phyloP scores from a whole-genome alignment of 2,113 vertebrate genomes.

The Eonycteris spelaea region DNA sequence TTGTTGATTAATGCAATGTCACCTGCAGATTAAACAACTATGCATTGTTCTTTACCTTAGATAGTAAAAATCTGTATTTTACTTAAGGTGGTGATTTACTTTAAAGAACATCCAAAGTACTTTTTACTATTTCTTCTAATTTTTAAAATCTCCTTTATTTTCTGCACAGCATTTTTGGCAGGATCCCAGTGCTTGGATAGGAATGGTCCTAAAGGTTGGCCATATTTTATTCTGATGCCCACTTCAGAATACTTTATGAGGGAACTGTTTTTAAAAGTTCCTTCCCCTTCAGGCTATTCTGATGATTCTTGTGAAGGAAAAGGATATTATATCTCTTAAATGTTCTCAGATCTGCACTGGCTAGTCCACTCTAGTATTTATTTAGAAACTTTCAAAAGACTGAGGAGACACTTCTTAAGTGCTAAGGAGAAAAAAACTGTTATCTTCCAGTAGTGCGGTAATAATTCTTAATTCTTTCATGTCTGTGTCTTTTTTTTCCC shows the following conservation, averaged over 20 bases:
- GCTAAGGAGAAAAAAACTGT: not conserved
- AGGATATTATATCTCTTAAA: not conserved
- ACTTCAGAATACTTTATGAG: not conserved
- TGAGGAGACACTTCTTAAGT: slow-evolving; percentile 10
- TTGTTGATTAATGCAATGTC: not conserved
- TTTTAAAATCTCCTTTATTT: not conserved
- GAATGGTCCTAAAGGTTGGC: not conserved
- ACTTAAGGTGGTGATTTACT: not conserved
- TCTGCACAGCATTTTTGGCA: not conserved
- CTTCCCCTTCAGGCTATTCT: slow-evolving; percentile 15
- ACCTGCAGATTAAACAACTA: not conserved
- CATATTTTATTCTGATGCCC: slow-evolving; percentile 10
- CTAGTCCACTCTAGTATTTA: slow-evolving; percentile 7
- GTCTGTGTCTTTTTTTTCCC: not conserved
- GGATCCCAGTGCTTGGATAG: not conserved
- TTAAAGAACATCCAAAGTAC: not conserved
- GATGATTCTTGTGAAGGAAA: slow-evolving; percentile 18
- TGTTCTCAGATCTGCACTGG: not conserved
- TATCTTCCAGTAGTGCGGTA: not conserved
- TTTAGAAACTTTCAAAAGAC: slow-evolving; percentile 22
- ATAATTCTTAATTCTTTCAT: slow-evolving; percentile 9
- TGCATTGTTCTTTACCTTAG: not conserved
- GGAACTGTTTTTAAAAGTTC: not conserved
- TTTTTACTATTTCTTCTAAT: slow-evolving; percentile 13
- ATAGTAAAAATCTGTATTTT: slow-evolving; percentile 22